Base-by-base conservation (phyloP, 2,888 invertebrate species). In the Agrotis clavis region DNA sequence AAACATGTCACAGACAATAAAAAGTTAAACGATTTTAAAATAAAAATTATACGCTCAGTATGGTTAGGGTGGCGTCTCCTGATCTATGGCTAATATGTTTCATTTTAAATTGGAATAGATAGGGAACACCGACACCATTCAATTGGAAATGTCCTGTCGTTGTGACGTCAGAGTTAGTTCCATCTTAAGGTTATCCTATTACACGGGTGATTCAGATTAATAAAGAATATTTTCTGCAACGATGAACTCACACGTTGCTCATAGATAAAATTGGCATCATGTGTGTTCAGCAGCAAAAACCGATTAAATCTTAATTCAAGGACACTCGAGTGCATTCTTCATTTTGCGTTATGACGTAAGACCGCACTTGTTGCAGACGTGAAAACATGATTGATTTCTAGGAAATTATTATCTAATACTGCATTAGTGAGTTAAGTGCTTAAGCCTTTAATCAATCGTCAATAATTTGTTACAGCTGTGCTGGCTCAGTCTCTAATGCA, bases 171-270 rank as follows among this genome's bases (percentile, higher is more conserved):
- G 45, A 57, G 18, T 45, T 18, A 60, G 35, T 59, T 16, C 2
- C n/a, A 35, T 50, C 45, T 57, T 59, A 59, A 66, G 41, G 53
- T 78, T 67, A 51, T 74, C 56, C 47, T 68, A 67, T 77, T 68
- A 67, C 60, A 68, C 21, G 41, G 62, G 66, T 77, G 75, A 86
- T 86, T 77, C 77, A 79, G 81, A 74, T 80, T 74, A 81, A 80
- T 83, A 84, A 77, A 81, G 77, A 82, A 69, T 73, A 78, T 76
- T 81, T 77, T 75, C 77, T 76, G 81, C 76, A 84, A 77, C 54
- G 87, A 88, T 87, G 88, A 88, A 85, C 81, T 87, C 87, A 86
- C 57, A 65, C 67, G 54, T 87, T 86, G 76, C 78, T 89, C 89
- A 88, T 70, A 79, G 79, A 83, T 83, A 79, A 82, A 89, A 85